These are phyloP conservation scores for Perdita meconis DNA, from an alignment of 2,888 invertebrate species.

Conservation along the genomic window DNA sequence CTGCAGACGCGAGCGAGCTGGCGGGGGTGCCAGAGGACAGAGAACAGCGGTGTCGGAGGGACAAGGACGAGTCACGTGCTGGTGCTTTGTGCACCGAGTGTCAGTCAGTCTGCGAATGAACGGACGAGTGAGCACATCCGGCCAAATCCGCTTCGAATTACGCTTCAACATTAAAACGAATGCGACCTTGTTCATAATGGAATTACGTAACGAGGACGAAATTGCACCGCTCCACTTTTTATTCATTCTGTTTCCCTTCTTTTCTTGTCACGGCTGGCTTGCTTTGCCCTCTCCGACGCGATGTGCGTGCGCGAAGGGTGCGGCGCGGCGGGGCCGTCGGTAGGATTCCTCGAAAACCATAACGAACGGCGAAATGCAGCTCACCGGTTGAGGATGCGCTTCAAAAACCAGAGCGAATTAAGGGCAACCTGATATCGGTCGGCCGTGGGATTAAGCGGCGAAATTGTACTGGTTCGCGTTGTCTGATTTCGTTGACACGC, in stretches of 20 bases:
- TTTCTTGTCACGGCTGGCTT: no score
- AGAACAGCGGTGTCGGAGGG: conserved; percentile 18
- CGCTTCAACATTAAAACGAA: conserved; percentile 56
- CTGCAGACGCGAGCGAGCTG: conserved; percentile 5
- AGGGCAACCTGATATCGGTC: no score
- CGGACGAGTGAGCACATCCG: conserved; percentile 63
- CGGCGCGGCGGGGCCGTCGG: no score
- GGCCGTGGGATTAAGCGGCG: background rate
- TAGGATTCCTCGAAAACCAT: no score
- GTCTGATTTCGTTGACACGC: background rate
- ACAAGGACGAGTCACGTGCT: conserved; percentile 43
- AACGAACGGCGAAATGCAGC: no score
- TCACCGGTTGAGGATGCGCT: no score
- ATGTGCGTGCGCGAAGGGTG: no score
- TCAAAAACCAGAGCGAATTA: no score
- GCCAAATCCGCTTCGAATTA: conserved; percentile 61
- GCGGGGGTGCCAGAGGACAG: conserved; percentile 7
- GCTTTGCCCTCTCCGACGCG: background rate
- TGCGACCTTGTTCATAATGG: conserved; percentile 45
- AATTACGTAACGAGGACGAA: conserved; percentile 36
- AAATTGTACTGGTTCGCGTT: background rate
- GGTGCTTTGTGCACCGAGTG: conserved; percentile 65
- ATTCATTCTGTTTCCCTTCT: background rate
- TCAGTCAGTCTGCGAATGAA: conserved; percentile 63
- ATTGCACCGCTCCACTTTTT: background rate